phyloP scores from a whole-genome alignment of 1,140 invertebrate genomes.

The Coboldia fuscipes region DNA sequence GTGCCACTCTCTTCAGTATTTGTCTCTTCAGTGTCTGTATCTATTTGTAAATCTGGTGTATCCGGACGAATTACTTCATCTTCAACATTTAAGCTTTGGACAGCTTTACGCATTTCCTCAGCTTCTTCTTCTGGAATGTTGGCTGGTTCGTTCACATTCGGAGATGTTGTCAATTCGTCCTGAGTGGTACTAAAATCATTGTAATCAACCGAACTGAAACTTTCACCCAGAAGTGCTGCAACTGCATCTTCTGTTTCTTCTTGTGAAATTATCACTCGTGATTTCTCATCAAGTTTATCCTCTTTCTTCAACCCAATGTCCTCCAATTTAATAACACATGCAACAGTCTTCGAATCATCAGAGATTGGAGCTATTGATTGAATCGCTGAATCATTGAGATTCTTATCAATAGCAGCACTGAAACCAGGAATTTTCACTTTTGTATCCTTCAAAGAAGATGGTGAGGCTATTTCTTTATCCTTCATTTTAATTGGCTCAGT shows the following conservation, averaged over 20 bases:
- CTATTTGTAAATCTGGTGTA: conserved; percentile 66
- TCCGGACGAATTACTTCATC: conserved; percentile 61
- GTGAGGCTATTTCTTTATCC: conserved; percentile 8
- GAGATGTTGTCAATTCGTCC: conserved; percentile 8
- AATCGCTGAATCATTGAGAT: conserved; percentile 57
- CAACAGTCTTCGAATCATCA: too few relatives aligned
- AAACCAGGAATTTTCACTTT: conserved; percentile 48
- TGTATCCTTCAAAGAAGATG: conserved; percentile 21
- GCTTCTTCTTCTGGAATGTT: conserved; percentile 39
- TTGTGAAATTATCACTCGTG: conserved; percentile 65
- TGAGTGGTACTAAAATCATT: conserved; percentile 27
- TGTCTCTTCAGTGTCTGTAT: conserved; percentile 68
- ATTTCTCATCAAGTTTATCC: conserved; percentile 47
- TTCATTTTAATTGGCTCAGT: too few relatives aligned
- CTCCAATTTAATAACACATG: too few relatives aligned
- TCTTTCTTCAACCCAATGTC: conserved; percentile 18
- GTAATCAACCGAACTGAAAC: conserved; percentile 41
- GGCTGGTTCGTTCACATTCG: conserved; percentile 2
- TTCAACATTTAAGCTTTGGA: conserved; percentile 46
- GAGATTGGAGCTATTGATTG: conserved; percentile 46
- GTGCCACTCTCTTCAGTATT: too few relatives aligned
- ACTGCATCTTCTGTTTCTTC: conserved; percentile 85
- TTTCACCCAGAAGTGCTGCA: conserved; percentile 63
- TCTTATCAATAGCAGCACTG: conserved; percentile 40
- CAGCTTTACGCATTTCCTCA: conserved; percentile 56